Base-by-base conservation (phyloP, 2,888 invertebrate species). In the Lapara coniferarum region DNA sequence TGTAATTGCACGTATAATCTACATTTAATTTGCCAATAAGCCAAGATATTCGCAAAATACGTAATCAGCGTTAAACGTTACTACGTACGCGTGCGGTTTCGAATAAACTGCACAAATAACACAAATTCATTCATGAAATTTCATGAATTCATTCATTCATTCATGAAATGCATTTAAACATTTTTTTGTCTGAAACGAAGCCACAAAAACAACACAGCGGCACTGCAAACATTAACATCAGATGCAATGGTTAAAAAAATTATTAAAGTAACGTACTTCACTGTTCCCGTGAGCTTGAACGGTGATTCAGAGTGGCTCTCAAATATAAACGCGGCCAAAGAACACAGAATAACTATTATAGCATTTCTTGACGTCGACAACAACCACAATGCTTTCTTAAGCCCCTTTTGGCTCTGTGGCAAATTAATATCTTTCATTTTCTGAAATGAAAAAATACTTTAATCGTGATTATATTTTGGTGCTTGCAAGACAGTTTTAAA, bases 291-390 rank as follows among this genome's bases (percentile, higher is more conserved):
- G 30, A 97, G 93, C 74, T 96, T 94, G 81, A 97, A 97, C 0
- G 96, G 96, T 12, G 96, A 94, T 37, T 84, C 85, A 51, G 91
- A 90, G 51, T 89, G 83, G 46, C 74, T 74, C 10, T 93, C 92
- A 79, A 95, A 94, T 74, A 95, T 92, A 81, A 95, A 97, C 0
- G 97, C 96, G 46, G 96, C 92, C 12, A 95, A 84, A 0, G 97
- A 96, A 79, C 97, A 96, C 0, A 95, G 78, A 10, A 98, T 90
- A 0, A 98, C 98, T 2, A 98, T 94, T 67, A 98, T 94, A 0
- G 98, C 98, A 85, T 98, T 98, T 71, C 98, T 94, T 0, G 97
- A 96, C 0, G 97, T 97, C 0, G 97, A 96, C 14, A 97, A 85
- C 4, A 97, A 85, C 97, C 98, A 98, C 25, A 97, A 87, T 5